A percentile compares a stretch with the other conserved stretches of the same genome.
Conservation (phyloP, 2,797 vertebrate genomes). For the Macrochelys suwanniensis region DNA sequence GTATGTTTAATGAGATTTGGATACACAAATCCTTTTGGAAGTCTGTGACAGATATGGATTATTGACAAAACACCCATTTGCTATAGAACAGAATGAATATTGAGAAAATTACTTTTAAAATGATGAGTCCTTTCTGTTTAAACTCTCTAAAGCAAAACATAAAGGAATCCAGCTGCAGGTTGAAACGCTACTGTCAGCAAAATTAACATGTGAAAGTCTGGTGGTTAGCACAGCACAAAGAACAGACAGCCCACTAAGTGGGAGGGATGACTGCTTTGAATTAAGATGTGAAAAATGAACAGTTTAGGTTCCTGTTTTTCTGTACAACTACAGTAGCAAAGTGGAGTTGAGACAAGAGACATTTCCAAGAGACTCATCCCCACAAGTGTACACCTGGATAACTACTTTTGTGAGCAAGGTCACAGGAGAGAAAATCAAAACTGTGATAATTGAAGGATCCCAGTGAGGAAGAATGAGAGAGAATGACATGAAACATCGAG, state of each 20-base stretch:
- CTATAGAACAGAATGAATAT: neutral
- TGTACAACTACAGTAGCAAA: constrained; percentile 19
- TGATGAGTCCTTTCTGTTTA: neutral
- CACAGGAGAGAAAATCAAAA: neutral
- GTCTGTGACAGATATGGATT: neutral
- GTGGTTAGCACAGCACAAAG: neutral
- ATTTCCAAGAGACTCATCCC: constrained; percentile 44
- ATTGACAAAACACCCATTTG: too few species aligned
- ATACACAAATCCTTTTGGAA: neutral
- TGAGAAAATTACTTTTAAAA: neutral
- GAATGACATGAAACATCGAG: neutral
- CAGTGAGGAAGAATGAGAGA: neutral
- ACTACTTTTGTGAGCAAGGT: constrained; percentile 61
- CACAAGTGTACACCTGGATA: constrained; percentile 51
- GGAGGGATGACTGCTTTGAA: neutral
- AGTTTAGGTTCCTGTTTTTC: too few species aligned
- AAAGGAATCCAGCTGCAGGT: neutral
- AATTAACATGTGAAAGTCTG: neutral
- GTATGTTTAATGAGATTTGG: neutral
- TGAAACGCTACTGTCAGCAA: neutral
- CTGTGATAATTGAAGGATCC: constrained; percentile 39
- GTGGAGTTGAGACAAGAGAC: constrained; percentile 37
- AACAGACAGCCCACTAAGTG: neutral
- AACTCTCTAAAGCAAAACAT: neutral
- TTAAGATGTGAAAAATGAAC: neutral